These are phyloP conservation scores for Drosophila peninsularis DNA, from an alignment of 2,888 invertebrate species.

Conservation along the genomic window DNA sequence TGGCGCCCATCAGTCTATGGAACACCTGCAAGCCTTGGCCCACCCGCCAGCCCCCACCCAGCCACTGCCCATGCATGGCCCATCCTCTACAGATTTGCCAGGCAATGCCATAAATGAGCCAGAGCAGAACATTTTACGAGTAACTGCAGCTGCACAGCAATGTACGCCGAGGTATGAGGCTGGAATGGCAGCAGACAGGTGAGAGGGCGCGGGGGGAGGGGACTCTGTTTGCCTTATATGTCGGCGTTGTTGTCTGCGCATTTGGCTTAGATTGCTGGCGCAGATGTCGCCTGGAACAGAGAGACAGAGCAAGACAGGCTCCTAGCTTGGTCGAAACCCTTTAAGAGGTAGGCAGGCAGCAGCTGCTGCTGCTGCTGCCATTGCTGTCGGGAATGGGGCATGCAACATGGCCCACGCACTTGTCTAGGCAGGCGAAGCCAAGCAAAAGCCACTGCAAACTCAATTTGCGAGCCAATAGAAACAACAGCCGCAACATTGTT, in stretches of 20 bases:
- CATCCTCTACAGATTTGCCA: constrained; percentile 46
- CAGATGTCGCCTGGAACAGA: constrained; percentile 67
- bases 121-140: constrained; percentile 40
- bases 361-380: background rate
- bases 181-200: constrained; percentile 13
- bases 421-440: constrained; percentile 56
- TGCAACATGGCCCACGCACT: constrained; percentile 65
- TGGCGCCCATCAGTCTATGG: constrained; percentile 75
- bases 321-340: constrained; percentile 48
- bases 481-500: constrained; percentile 44
- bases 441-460: constrained; percentile 63
- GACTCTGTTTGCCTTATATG: constrained; percentile 64
- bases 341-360: constrained; percentile 34
- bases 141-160: constrained; percentile 59
- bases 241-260: constrained; percentile 40
- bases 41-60: constrained; percentile 51
- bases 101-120: constrained; percentile 44
- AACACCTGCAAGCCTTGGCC: constrained; percentile 63
- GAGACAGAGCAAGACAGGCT: constrained; percentile 12
- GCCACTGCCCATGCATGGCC: background rate
- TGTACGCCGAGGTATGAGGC: constrained; percentile 11
- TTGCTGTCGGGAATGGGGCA: background rate
- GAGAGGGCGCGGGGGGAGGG: background rate
- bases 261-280: constrained; percentile 59
- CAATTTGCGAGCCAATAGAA: constrained; percentile 57